Evolutionary conservation across 1,140 invertebrate genomes (phyloP).

Genomic region (Drosophila athabasca): DNA sequence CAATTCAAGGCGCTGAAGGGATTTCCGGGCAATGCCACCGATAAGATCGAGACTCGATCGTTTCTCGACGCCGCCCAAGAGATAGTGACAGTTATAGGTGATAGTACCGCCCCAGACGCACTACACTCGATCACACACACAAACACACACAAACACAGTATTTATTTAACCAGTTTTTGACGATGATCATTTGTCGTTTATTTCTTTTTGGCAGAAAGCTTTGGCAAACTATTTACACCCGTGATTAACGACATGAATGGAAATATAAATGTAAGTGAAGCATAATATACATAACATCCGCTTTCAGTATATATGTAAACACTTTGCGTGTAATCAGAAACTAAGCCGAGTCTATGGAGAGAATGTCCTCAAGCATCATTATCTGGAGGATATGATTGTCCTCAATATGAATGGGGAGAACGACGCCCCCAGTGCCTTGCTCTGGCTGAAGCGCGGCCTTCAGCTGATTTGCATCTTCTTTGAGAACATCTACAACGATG

Average conservation of each 20-base stretch:
- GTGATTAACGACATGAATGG: constrained; percentile 90
- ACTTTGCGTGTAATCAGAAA: constrained; percentile 85
- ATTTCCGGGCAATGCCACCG: constrained; percentile 84
- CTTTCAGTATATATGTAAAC: not conserved
- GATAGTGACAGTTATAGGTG: constrained; percentile 87
- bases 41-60: constrained; percentile 86
- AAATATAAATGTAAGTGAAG: constrained; percentile 87
- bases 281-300: not conserved
- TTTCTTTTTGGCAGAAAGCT: constrained; percentile 85
- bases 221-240: constrained; percentile 89
- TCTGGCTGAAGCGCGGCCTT: constrained; percentile 82
- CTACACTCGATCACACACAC: not conserved
- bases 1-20: constrained; percentile 77
- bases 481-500: constrained; percentile 78
- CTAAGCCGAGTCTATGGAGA: constrained; percentile 85
- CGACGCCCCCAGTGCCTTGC: constrained; percentile 85
- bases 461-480: constrained; percentile 82
- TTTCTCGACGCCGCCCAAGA: constrained; percentile 87
- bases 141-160: not conserved
- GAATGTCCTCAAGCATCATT: constrained; percentile 85
- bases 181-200: too few relatives aligned
- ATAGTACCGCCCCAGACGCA: constrained; percentile 1
- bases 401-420: constrained; percentile 86
- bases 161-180: not conserved
- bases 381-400: constrained; percentile 88